A percentile compares a stretch with the other conserved stretches of the same genome.
Conservation (phyloP, 2,113 vertebrate species). For the Pomatostomus ruficeps region DNA sequence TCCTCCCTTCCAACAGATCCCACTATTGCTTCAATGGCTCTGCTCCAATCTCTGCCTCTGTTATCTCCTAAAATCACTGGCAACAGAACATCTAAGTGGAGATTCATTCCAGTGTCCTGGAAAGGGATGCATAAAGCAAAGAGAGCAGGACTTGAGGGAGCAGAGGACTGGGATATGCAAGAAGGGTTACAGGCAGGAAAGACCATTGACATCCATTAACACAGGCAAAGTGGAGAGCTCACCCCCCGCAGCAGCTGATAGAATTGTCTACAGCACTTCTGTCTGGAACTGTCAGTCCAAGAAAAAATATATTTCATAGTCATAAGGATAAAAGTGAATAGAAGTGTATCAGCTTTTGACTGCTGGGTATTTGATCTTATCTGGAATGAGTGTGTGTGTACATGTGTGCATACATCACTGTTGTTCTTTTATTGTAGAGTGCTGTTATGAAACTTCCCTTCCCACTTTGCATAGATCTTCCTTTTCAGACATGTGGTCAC, state of each 20-base stretch:
- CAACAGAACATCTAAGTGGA: neutral
- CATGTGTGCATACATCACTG: neutral
- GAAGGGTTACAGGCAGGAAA: neutral
- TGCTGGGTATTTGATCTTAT: neutral
- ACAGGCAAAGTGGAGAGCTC: neutral
- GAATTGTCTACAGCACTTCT: neutral
- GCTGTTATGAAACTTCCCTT: slow-evolving; percentile 29
- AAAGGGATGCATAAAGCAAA: neutral
- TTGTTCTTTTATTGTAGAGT: slow-evolving; percentile 6
- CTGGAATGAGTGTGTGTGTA: neutral
- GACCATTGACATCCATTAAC: neutral
- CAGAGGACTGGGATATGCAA: neutral
- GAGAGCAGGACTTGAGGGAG: neutral
- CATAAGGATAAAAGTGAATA: neutral
- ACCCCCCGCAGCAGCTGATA: neutral
- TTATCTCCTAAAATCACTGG: neutral
- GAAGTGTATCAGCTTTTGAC: neutral
- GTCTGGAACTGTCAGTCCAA: neutral
- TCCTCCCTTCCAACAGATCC: neutral
- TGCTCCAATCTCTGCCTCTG: neutral
- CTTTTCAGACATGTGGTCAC: slow-evolving; percentile 62
- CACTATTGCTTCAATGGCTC: neutral
- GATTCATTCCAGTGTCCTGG: neutral
- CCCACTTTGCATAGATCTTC: slow-evolving; percentile 38
- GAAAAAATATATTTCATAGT: neutral